Conservation (phyloP, 2,797 vertebrate genomes). For the Pelochelys cantorii region DNA sequence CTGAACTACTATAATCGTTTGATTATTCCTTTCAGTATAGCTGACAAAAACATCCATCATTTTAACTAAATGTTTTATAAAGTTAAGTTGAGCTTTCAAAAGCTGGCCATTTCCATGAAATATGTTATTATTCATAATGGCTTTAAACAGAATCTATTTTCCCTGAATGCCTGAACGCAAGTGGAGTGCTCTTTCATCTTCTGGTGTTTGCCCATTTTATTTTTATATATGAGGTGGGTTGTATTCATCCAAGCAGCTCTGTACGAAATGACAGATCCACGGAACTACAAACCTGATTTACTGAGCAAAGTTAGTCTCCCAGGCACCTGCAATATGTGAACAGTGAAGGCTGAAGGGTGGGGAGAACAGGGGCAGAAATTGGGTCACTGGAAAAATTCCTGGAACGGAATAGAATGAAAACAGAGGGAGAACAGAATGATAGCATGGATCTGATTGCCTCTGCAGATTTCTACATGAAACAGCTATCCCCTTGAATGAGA, state of each 20-base stretch:
- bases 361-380: not conserved
- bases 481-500: not conserved
- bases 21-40: slow-evolving; percentile 44
- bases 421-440: not conserved
- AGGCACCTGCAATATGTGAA: not conserved
- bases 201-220: slow-evolving; percentile 22
- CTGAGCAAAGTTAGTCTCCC: not conserved
- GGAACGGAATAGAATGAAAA: not conserved
- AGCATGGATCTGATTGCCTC: not conserved
- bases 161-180: slow-evolving; percentile 6
- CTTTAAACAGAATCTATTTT: slow-evolving; percentile 59
- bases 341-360: not conserved
- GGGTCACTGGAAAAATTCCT: not conserved
- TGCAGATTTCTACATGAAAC: not conserved
- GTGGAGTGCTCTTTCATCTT: slow-evolving; percentile 52
- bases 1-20: slow-evolving; percentile 52
- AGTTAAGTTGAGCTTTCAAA: slow-evolving; percentile 54
- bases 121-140: slow-evolving; percentile 42
- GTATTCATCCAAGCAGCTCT: slow-evolving; percentile 34
- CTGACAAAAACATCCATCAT: slow-evolving; percentile 54
- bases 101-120: slow-evolving; percentile 54
- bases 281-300: not conserved
- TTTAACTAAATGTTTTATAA: slow-evolving; percentile 59
- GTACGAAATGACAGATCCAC: not conserved
- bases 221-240: not conserved